Base-by-base conservation (phyloP, 2,888 invertebrate species). In the Cephus pulcher region DNA sequence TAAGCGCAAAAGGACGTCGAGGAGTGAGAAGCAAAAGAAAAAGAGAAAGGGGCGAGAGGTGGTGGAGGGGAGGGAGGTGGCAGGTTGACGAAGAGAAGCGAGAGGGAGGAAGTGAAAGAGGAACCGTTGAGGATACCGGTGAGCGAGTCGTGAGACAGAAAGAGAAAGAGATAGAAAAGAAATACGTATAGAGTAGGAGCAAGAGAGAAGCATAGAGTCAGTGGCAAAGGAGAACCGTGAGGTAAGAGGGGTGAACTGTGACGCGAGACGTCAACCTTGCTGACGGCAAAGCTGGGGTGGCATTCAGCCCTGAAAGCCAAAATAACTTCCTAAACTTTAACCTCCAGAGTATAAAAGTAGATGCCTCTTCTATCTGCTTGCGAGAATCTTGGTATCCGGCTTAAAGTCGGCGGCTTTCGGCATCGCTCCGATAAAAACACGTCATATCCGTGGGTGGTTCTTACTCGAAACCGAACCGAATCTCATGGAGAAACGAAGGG, bases 301-400 rank as follows among this genome's bases (percentile, higher is more conserved):
- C 79, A 71, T 76, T 79, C 77, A 75, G 76, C 80, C 78, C 79
- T 82, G 82, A 88, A 88, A 90, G 88, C 88, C 88, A 86, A 89
- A 90, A 90, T 90, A 90, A 90, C 89, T 90, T 89, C 81, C 84
- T 83, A 86, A 89, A 89, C 87, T 89, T 88, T 86, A 87, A 88
- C 88, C 87, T 88, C 85, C 84, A 81, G 86, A 87, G 89, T 86
- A 88, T 88, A 88, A 88, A 88, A 89, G 86, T 86, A 86, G 84
- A 85, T 82, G 83, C 84, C 86, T 86, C 86, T 88, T 88, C 88
- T 89, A 90, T 90, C 89, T 88, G 85, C 82, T 80, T 78, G 82
- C 80, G 79, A 82, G 85, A 87, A 90, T 89, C 89, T 87, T 80
- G 78, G 83, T 83, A 83, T 86, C 83, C 83, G 84, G 83, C 76